Conservation (phyloP, 2,888 invertebrate genomes). For the Eulithis prunata region DNA sequence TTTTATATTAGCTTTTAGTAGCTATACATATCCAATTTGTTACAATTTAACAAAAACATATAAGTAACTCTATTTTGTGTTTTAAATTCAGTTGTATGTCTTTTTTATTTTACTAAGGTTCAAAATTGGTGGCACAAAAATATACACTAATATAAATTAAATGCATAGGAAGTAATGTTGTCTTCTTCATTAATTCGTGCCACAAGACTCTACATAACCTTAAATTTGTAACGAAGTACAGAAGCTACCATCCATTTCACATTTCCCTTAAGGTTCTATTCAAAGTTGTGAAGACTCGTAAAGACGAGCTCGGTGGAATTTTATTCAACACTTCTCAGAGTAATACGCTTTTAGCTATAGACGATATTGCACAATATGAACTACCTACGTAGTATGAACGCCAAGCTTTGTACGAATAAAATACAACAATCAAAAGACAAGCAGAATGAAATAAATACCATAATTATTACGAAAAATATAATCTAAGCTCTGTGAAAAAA, state of each 20-base stretch:
- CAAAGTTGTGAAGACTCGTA: constrained; percentile 34
- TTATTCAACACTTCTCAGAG: constrained; percentile 22
- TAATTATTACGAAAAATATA: no score
- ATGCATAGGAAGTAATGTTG: no score
- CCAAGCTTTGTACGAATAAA: no score
- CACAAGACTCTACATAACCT: background rate
- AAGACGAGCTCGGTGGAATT: constrained; percentile 29
- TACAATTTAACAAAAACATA: background rate
- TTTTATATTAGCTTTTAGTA: background rate
- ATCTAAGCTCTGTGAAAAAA: no score
- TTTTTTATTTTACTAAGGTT: no score
- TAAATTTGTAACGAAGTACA: constrained; percentile 11
- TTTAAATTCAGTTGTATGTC: no score
- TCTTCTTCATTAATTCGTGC: no score
- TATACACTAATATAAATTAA: no score
- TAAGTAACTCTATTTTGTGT: no score
- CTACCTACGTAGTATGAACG: background rate
- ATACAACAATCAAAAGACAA: no score
- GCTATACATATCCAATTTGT: background rate
- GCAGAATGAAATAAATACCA: no score
- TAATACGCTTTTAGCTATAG: background rate
- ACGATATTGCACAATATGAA: background rate
- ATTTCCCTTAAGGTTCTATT: constrained; percentile 35
- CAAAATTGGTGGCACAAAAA: no score
- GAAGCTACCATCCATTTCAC: constrained; percentile 25